Base-by-base conservation (phyloP, 2,888 invertebrate genomes). In the Diplolepis rosae region DNA sequence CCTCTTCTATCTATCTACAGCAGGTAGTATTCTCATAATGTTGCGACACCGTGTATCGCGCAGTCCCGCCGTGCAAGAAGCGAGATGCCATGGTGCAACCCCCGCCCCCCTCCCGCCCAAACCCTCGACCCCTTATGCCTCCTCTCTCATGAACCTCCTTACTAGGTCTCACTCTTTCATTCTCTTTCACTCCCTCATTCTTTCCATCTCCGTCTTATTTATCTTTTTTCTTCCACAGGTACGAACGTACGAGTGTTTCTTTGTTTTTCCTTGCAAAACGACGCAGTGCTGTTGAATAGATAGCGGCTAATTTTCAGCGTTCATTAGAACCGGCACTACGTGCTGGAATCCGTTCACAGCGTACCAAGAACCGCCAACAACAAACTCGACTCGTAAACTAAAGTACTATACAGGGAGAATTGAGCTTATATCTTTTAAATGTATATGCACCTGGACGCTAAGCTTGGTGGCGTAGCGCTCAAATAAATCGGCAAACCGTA, bases 301-400 rank as follows among this genome's bases (percentile, higher is more conserved):
- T 83, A 83, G 82, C 78, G 80, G 80, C 82, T 83, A 83, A 83
- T 83, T 82, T 82, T 79, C 82, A 79, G 75, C 78, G 81, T 83
- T 83, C 83, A 83, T 83, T 83, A 83, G 79, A 80, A 65, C 22
- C 73, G 32, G 68, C 69, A 27, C 39, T 73, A 74, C 74, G 77
- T 77, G 70, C 71, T 65, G 71, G 71, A 72, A 77, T 73, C 71
- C 66, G 52, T 65, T 65, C 22, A 54, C 30, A 39, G n/a, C 54
- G 35, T 28, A 52, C 52, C 52, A 48, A 61, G 35, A 56, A 54
- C 22, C 69, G 22, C 65, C 65, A 56, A 18, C 39, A 65, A n/a
- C 24, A 35, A 39, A 22, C 61, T 68, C 45, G 61, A 30, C 56
- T 71, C 69, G 66, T 51, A 68, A 72, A 70, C 70, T 71, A 74